Evolutionary conservation across 37 sponge, comb jelly and placozoan species (phyloP).

Genomic region (Petrosia ficiformis): DNA sequence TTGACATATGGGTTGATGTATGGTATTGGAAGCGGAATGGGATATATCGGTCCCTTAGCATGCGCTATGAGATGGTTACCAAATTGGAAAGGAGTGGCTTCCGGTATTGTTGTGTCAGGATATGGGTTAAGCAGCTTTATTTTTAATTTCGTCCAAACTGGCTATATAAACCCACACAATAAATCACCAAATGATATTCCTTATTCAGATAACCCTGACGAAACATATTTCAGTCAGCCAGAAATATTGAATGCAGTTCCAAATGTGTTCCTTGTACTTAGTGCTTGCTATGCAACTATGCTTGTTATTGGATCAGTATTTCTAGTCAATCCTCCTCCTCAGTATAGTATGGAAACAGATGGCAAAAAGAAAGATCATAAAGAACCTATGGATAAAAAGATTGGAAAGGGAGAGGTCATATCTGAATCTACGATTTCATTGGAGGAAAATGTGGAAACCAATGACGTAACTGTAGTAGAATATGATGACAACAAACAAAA

Average conservation of each 20-base stretch:
- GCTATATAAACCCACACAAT: conserved; percentile 78
- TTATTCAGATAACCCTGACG: conserved; percentile 6
- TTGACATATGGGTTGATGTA: conserved; percentile 80
- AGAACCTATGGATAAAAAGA: too few species aligned
- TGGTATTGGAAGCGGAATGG: conserved; percentile 79
- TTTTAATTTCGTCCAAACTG: conserved; percentile 65
- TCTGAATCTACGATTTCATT: too few species aligned
- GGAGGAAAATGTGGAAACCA: too few species aligned
- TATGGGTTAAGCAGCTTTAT: conserved; percentile 78
- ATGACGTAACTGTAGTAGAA: too few species aligned
- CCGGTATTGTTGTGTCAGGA: conserved; percentile 82
- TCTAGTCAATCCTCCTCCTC: conserved; percentile 52
- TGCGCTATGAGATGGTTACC: conserved; percentile 88
- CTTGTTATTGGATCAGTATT: conserved; percentile 71
- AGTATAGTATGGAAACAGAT: too few species aligned
- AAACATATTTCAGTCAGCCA: conserved; percentile 39
- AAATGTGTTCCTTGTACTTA: conserved; percentile 71
- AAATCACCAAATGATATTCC: neutral
- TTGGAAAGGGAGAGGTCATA: too few species aligned
- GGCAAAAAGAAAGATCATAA: too few species aligned
- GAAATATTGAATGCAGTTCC: conserved; percentile 70
- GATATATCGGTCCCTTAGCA: conserved; percentile 69
- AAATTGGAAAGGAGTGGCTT: conserved; percentile 77
- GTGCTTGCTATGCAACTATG: conserved; percentile 53
- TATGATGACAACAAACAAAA: too few species aligned